phyloP scores from a whole-genome alignment of 92 coral and sea anemone species.

The Meandrina meandrites region DNA sequence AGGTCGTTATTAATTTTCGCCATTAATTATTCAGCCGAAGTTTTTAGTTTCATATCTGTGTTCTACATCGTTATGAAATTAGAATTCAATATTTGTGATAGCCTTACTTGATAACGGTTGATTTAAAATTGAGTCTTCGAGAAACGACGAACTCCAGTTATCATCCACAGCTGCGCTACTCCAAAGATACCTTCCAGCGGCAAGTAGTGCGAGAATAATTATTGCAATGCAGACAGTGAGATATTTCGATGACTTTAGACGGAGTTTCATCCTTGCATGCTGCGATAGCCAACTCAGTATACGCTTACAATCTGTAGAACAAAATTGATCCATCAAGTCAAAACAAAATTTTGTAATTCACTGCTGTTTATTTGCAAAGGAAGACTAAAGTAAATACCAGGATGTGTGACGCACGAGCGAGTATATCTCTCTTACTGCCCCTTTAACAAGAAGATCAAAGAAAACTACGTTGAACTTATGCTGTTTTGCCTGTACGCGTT shows the following conservation, averaged over 20 bases:
- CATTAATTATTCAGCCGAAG: no score
- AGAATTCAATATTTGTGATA: background rate
- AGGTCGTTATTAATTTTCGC: no score
- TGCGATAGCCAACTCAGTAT: background rate
- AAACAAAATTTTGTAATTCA: background rate
- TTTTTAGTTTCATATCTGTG: no score
- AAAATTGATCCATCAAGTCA: background rate
- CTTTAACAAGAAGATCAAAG: no score
- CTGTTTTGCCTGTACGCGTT: no score
- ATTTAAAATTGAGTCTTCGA: background rate
- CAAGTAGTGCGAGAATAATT: background rate
- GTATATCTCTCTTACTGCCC: no score
- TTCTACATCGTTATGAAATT: background rate
- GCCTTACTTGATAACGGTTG: background rate
- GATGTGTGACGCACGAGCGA: no score
- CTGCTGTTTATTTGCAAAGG: background rate
- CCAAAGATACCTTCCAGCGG: background rate
- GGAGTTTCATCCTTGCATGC: background rate
- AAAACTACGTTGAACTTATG: no score
- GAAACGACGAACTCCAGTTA: background rate
- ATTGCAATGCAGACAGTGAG: background rate
- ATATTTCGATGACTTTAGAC: background rate
- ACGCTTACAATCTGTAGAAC: background rate
- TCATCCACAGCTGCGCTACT: background rate
- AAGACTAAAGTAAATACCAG: no score